These are phyloP conservation scores for Drosophila planitibia DNA, from an alignment of 2,888 invertebrate species.

Conservation along the genomic window DNA sequence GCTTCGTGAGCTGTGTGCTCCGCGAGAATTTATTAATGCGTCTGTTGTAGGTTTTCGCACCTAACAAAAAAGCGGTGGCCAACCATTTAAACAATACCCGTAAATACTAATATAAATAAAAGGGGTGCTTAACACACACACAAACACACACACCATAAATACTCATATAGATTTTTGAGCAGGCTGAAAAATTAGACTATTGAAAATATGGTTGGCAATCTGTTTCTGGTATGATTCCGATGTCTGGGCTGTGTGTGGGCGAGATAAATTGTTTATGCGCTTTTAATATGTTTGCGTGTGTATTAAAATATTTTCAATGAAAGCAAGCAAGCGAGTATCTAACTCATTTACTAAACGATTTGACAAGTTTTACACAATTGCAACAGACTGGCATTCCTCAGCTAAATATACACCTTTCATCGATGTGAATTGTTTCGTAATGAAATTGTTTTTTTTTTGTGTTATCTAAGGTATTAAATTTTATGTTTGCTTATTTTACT, in stretches of 20 bases:
- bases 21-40: constrained; percentile 55
- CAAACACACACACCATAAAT: constrained; percentile 9
- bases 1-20: constrained; percentile 46
- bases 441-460: not conserved
- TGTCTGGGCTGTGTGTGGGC: constrained; percentile 22
- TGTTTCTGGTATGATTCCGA: constrained; percentile 34
- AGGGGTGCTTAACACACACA: constrained; percentile 28
- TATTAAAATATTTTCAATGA: constrained; percentile 63
- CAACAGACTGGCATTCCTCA: not conserved
- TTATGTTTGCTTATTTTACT: constrained; percentile 28
- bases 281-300: constrained; percentile 61
- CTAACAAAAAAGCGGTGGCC: constrained; percentile 50
- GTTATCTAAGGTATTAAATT: not conserved
- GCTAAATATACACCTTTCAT: not conserved
- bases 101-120: constrained; percentile 64
- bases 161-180: constrained; percentile 14
- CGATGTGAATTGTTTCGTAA: not conserved
- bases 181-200: constrained; percentile 5
- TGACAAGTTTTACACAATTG: constrained; percentile 12
- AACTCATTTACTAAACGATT: constrained; percentile 17
- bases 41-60: constrained; percentile 66
- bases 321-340: constrained; percentile 28
- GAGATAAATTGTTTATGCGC: constrained; percentile 61
- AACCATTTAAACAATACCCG: constrained; percentile 58
- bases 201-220: constrained; percentile 55